These are phyloP conservation scores for Oikopleura vanhoeffeni DNA, from an alignment of 23 tunicate species.

Conservation along the genomic window DNA sequence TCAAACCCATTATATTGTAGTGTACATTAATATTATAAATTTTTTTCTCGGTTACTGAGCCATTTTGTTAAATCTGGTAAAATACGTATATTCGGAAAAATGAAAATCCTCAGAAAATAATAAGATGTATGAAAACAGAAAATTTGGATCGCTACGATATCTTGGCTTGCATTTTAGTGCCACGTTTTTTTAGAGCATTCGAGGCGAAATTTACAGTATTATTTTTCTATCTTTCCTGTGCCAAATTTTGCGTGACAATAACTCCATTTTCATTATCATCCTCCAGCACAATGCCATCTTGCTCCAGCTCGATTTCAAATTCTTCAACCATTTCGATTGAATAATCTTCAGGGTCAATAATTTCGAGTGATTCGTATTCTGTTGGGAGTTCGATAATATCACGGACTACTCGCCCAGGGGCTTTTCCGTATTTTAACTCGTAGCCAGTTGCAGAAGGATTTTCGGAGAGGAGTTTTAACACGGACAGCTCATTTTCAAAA, in stretches of 20 bases:
- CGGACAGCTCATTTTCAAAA: neutral
- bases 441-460: neutral
- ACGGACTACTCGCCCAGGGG: neutral
- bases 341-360: neutral
- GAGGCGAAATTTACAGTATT: too few species aligned
- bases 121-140: too few species aligned
- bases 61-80: too few species aligned
- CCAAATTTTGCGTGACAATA: neutral
- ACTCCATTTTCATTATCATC: constrained; percentile 2
- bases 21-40: too few species aligned
- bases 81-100: too few species aligned
- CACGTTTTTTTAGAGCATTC: too few species aligned
- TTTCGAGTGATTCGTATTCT: neutral
- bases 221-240: too few species aligned
- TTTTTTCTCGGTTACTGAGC: too few species aligned
- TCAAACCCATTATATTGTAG: too few species aligned
- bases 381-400: neutral
- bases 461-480: neutral
- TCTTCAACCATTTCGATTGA: constrained; percentile 1
- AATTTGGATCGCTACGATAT: too few species aligned
- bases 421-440: neutral
- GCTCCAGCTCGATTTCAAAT: neutral
- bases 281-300: neutral
- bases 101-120: too few species aligned
- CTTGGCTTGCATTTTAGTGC: too few species aligned